Evolutionary conservation across 1,140 invertebrate genomes (phyloP).

Genomic region (Conus ventricosus): DNA sequence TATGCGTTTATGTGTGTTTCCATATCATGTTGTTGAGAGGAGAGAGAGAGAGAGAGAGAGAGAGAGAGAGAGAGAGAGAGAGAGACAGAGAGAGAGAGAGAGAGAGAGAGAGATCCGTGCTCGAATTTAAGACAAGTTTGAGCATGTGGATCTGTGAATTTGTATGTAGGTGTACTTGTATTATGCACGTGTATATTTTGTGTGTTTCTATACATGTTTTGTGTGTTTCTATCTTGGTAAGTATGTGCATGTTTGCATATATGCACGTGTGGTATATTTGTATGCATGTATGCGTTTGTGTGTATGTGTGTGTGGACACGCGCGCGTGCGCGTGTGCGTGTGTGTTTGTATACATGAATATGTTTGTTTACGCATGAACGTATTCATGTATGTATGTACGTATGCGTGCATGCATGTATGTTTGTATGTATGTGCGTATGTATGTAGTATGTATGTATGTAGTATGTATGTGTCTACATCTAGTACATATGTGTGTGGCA

Average conservation of each 20-base stretch:
- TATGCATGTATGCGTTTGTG: not conserved
- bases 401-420: not conserved
- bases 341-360: not conserved
- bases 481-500: conserved; percentile 4
- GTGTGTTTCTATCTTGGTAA: not conserved
- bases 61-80: too few relatives aligned
- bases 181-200: too few relatives aligned
- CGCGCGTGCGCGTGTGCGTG: not conserved
- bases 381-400: not conserved
- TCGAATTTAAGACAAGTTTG: too few relatives aligned
- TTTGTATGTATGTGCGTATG: not conserved
- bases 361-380: not conserved
- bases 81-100: too few relatives aligned
- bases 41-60: too few relatives aligned
- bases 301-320: not conserved
- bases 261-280: not conserved
- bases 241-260: not conserved
- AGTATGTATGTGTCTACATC: not conserved
- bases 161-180: too few relatives aligned
- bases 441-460: not conserved
- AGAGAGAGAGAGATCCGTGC: too few relatives aligned
- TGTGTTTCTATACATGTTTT: too few relatives aligned
- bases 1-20: too few relatives aligned
- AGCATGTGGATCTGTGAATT: too few relatives aligned
- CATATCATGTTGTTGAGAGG: too few relatives aligned